These are phyloP conservation scores for Euplagia quadripunctaria DNA, from an alignment of 2,888 invertebrate species.

Conservation along the genomic window DNA sequence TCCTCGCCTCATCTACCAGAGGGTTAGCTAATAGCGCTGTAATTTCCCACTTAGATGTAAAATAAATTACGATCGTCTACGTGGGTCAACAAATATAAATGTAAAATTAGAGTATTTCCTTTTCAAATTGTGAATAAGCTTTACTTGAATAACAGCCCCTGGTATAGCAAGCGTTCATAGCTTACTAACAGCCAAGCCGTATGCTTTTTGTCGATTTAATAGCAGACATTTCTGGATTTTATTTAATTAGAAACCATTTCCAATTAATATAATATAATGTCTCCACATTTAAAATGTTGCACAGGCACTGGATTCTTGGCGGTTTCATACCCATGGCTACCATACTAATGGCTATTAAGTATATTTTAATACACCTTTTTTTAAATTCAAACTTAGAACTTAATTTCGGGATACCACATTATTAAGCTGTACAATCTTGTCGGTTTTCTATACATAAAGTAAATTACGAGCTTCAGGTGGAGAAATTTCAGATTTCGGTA, in stretches of 20 bases:
- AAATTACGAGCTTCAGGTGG: background rate
- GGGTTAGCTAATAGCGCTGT: conserved; percentile 69
- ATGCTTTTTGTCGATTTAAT: background rate
- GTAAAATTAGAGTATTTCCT: background rate
- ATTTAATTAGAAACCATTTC: no score
- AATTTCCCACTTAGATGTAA: conserved; percentile 54
- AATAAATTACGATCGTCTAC: conserved; percentile 29
- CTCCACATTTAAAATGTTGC: background rate
- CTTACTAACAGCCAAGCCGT: background rate
- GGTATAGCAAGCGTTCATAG: background rate
- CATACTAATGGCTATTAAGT: no score
- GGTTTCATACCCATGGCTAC: background rate
- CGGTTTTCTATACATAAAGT: background rate
- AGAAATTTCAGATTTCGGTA: background rate
- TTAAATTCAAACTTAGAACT: no score
- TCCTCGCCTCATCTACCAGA: conserved; percentile 70
- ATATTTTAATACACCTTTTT: background rate
- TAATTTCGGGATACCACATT: no score
- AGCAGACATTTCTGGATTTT: no score
- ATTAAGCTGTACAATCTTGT: no score
- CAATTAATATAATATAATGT: background rate
- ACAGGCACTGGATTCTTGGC: background rate
- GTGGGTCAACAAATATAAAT: background rate
- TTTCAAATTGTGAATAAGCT: background rate
- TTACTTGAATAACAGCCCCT: no score